These are phyloP conservation scores for Balearica regulorum DNA, from an alignment of 2,797 vertebrate genomes.

Conservation along the genomic window DNA sequence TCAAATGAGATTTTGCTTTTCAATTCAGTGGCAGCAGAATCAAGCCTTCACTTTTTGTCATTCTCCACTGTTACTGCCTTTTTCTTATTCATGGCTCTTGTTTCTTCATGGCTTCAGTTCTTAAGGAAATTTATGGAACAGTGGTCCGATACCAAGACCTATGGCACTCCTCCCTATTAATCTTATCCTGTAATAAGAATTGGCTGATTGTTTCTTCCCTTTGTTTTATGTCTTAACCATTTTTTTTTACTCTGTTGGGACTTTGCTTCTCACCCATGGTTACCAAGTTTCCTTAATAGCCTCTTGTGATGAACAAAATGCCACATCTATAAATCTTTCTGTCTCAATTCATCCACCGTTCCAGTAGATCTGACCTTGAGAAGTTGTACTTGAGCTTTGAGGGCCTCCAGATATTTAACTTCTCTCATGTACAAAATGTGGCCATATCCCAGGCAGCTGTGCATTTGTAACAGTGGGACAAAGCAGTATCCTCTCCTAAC, in stretches of 20 bases:
- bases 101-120: slow-evolving; percentile 4
- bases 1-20: background rate
- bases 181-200: slow-evolving; percentile 42
- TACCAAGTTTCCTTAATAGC: slow-evolving; percentile 30
- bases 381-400: slow-evolving; percentile 57
- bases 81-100: background rate
- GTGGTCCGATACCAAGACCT: slow-evolving; percentile 30
- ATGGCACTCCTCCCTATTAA: slow-evolving; percentile 13
- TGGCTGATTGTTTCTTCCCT: slow-evolving; percentile 9
- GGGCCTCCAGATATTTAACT: slow-evolving; percentile 4
- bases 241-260: background rate
- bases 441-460: background rate
- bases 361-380: slow-evolving; percentile 11
- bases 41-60: background rate
- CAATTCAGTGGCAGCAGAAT: background rate
- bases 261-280: slow-evolving; percentile 35
- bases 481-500: background rate
- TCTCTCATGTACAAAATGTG: background rate
- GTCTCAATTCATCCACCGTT: background rate
- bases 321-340: slow-evolving; percentile 49
- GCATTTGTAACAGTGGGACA: background rate
- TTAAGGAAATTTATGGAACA: slow-evolving; percentile 34
- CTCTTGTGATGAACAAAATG: slow-evolving; percentile 57
- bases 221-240: slow-evolving; percentile 11
- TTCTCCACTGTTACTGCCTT: background rate